Conservation (phyloP, 2,888 invertebrate species). For the Drosophila niveifrons region DNA sequence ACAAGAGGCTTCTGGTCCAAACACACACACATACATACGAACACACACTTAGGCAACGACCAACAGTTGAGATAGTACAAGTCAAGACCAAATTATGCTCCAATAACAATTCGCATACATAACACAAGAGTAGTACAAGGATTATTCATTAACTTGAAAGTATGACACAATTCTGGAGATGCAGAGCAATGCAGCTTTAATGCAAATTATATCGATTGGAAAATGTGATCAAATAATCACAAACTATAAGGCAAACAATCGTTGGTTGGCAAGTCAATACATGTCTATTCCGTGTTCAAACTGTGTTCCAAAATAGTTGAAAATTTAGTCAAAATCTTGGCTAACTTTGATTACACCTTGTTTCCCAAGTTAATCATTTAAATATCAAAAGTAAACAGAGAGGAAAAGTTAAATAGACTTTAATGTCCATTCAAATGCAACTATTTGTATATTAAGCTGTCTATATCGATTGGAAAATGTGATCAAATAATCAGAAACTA, state of each 20-base stretch:
- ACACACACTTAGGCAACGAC: not conserved
- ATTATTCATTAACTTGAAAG: conserved; percentile 38
- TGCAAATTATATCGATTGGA: conserved; percentile 5
- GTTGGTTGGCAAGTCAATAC: too few relatives aligned
- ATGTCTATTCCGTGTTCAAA: too few relatives aligned
- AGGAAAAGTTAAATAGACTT: too few relatives aligned
- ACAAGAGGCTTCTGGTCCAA: conserved; percentile 18
- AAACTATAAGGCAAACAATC: not conserved
- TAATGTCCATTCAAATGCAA: too few relatives aligned
- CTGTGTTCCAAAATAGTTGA: too few relatives aligned
- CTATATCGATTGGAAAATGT: conserved; percentile 5
- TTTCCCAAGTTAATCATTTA: too few relatives aligned
- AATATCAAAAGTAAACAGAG: too few relatives aligned
- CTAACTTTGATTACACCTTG: not conserved
- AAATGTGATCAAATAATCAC: not conserved
- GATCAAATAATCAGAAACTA: not conserved
- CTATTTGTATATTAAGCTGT: too few relatives aligned
- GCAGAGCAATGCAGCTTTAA: not conserved
- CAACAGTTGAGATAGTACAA: conserved; percentile 25
- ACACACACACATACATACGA: not conserved
- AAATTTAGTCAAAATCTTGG: not conserved
- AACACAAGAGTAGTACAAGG: not conserved
- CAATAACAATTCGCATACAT: conserved; percentile 29
- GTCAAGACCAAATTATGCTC: conserved; percentile 35
- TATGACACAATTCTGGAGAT: conserved; percentile 6